Conservation (phyloP, 2,113 vertebrate genomes). For the Oenanthe melanoleuca region DNA sequence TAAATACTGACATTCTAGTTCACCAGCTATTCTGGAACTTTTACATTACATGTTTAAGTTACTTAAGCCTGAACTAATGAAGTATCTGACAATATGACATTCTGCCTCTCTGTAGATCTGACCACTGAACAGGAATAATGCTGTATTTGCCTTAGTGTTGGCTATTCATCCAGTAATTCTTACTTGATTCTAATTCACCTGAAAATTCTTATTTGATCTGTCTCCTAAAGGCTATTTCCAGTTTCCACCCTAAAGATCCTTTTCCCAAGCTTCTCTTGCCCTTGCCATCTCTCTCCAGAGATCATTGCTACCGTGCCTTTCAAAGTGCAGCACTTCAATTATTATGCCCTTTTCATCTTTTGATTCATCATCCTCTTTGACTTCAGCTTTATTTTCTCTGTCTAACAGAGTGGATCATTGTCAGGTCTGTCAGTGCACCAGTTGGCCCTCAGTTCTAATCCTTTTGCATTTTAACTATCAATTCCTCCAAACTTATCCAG, state of each 20-base stretch:
- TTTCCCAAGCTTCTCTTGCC: background rate
- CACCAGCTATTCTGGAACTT: background rate
- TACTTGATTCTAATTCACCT: background rate
- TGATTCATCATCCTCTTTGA: background rate
- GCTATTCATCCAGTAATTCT: background rate
- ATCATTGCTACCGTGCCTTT: background rate
- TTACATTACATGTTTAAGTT: background rate
- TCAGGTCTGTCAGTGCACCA: background rate
- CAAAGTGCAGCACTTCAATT: background rate
- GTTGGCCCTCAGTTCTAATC: background rate
- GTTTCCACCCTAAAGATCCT: background rate
- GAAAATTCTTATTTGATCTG: background rate
- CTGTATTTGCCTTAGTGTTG: background rate
- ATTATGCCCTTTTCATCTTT: background rate
- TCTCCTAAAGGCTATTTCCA: background rate
- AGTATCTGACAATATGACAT: background rate
- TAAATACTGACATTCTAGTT: background rate
- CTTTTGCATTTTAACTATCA: background rate
- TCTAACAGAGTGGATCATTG: background rate
- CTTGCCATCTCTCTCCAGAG: background rate
- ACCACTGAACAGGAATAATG: background rate
- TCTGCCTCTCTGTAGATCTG: background rate
- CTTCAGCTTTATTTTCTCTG: background rate
- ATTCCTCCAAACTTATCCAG: background rate
- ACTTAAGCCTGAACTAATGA: background rate